phyloP scores from a whole-genome alignment of 2,113 vertebrate genomes.

The Callochromis pleurospilus region DNA sequence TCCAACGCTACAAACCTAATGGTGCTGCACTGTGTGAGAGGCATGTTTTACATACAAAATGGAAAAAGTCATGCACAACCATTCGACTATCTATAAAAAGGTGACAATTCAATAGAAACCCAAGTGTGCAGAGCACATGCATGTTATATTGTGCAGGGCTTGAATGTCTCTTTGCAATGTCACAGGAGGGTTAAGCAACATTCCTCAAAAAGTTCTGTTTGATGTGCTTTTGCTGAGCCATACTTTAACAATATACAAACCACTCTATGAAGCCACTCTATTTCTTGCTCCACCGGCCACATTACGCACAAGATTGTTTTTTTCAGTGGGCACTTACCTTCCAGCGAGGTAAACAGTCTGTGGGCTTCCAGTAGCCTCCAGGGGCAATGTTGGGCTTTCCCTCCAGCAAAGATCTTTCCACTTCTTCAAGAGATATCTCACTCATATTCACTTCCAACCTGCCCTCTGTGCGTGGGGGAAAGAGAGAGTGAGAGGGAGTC shows the following conservation, averaged over 20 bases:
- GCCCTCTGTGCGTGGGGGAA: constrained; percentile 75
- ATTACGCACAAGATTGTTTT: neutral
- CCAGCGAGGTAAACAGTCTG: constrained; percentile 90
- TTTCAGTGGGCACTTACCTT: constrained; percentile 72
- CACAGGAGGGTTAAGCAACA: no score
- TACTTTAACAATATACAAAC: no score
- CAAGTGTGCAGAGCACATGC: neutral
- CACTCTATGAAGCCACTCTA: neutral
- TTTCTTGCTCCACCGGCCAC: neutral
- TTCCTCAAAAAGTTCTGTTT: no score
- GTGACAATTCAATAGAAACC: neutral
- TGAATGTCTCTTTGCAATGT: no score
- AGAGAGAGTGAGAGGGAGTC: neutral
- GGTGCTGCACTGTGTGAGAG: neutral
- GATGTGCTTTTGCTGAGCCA: no score
- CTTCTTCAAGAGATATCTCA: constrained; percentile 83
- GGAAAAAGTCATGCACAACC: neutral
- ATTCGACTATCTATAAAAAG: neutral
- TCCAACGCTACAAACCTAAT: neutral
- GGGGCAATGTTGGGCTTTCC: constrained; percentile 72
- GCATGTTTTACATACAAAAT: neutral
- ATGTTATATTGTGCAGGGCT: no score
- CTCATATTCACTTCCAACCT: constrained; percentile 89
- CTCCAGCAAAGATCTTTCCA: constrained; percentile 77
- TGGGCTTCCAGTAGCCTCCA: constrained; percentile 91